These are phyloP conservation scores for Pollimyrus isidori DNA, from an alignment of 2,113 vertebrate genomes.

Conservation along the genomic window DNA sequence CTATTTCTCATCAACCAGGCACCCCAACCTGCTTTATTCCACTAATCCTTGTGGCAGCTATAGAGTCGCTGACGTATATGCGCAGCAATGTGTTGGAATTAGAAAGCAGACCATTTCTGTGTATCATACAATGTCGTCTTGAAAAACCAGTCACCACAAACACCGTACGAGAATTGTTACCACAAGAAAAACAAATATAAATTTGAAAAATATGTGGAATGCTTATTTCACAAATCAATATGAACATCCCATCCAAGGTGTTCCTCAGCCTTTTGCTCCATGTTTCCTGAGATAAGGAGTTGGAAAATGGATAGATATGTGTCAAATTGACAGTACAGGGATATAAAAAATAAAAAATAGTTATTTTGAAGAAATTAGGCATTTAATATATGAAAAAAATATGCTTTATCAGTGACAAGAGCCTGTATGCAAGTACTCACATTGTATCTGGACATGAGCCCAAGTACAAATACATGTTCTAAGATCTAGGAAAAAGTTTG, in stretches of 20 bases:
- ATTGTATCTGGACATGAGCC: not conserved
- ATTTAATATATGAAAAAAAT: not conserved
- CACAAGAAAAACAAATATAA: not conserved
- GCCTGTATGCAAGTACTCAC: not conserved
- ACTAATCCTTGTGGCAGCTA: not conserved
- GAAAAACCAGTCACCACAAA: not conserved
- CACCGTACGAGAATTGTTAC: not conserved
- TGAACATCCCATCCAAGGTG: not conserved
- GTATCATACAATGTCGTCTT: not conserved
- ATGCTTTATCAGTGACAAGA: not conserved
- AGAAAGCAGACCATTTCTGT: not conserved
- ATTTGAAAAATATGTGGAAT: not conserved
- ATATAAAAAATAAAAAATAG: not conserved
- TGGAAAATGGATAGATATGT: not conserved
- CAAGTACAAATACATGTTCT: not conserved
- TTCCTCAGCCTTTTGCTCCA: not conserved
- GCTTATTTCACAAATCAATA: not conserved
- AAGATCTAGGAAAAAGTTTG: not conserved
- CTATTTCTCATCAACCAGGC: not conserved
- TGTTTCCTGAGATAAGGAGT: not conserved
- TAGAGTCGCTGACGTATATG: not conserved
- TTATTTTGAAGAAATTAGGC: not conserved
- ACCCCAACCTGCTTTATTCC: no score
- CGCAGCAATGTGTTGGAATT: not conserved
- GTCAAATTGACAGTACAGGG: not conserved